Base-by-base conservation (phyloP, 2,888 invertebrate genomes). In the Calliphora vomitoria region DNA sequence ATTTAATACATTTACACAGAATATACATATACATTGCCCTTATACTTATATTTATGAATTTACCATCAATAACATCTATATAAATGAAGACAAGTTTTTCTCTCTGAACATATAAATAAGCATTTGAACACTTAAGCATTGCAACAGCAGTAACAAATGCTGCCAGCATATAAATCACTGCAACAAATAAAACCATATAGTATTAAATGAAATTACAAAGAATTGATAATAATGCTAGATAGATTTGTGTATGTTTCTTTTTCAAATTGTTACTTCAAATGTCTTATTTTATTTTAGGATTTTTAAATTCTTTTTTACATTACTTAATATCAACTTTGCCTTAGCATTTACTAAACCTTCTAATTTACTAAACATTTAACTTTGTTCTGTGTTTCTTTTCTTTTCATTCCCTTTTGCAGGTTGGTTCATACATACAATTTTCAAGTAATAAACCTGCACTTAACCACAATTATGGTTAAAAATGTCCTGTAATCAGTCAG, bases 401-500 rank as follows among this genome's bases (percentile, higher is more conserved):
- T 38, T 47, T 5, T 13, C 41, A n/a, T 38, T 44, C 50, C 11
- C 13, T 11, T 25, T 69, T 82, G 0, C 38, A 62, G 76, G 69
- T 76, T 20, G 25, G 44, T 58, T 35, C 41, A 53, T 11, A 71
- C 35, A 71, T 64, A 71, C 60, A 81, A 81, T 84, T 84, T 84
- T 53, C 81, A 25, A 81, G 81, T 78, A 81, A 84, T 74, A 84
- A 76, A 90, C 90, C 90, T 89, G 90, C 91, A 92, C 90, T 92
- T 92, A 92, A 91, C 90, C 90, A 91, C 91, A 92, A 92, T 92
- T 92, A 84, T 88, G 85, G 89, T 86, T 82, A 87, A 89, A 90
- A 90, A 90, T 91, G 91, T 92, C 89, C 90, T 91, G 91, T 91
- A 91, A 91, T 92, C 92, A 91, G 92, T 91, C 91, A 91, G 89